These are phyloP conservation scores for Pseudococcus longispinus DNA, from an alignment of 2,888 invertebrate species.

Conservation along the genomic window DNA sequence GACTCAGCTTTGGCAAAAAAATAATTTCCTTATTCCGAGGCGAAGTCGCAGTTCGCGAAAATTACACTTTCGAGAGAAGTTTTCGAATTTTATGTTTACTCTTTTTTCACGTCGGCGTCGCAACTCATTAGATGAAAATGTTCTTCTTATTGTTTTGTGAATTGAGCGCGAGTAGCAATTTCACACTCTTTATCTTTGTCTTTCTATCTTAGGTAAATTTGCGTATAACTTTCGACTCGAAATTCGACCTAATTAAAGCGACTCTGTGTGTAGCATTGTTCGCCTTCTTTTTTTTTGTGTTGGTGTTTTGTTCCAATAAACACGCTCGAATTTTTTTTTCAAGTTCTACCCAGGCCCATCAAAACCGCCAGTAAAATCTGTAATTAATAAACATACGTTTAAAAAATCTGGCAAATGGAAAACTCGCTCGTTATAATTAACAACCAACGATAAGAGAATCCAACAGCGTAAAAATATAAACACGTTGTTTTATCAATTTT, in stretches of 20 bases:
- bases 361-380: not conserved
- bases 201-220: not conserved
- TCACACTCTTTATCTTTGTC: not conserved
- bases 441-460: not conserved
- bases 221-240: not conserved
- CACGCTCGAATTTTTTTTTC: no score
- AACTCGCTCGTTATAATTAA: not conserved
- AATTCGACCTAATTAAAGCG: not conserved
- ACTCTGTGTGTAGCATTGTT: not conserved
- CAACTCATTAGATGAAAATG: not conserved
- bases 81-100: not conserved
- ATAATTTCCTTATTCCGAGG: not conserved
- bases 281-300: not conserved
- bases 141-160: conserved; percentile 2
- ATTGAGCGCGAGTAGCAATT: not conserved
- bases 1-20: not conserved
- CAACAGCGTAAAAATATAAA: not conserved
- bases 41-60: not conserved
- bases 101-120: no score
- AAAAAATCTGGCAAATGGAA: not conserved
- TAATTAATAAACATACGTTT: not conserved
- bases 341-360: not conserved
- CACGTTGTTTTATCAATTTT: not conserved
- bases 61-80: not conserved
- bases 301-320: not conserved